Conservation (phyloP, 2,888 invertebrate species). For the Caenorhabditis macrosperma region DNA sequence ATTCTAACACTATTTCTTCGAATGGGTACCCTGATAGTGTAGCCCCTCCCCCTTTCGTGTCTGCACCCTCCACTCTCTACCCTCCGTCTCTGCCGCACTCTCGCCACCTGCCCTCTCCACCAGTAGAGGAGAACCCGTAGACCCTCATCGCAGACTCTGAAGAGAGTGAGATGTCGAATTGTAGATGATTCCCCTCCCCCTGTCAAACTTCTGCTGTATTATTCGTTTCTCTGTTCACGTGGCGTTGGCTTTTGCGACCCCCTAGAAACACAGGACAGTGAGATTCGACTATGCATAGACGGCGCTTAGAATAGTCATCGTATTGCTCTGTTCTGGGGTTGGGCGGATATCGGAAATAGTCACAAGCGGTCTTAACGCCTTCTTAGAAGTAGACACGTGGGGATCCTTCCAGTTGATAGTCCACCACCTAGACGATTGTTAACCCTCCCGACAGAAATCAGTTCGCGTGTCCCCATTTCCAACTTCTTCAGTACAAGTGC, state of each 20-base stretch:
- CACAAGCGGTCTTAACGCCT: too few relatives aligned
- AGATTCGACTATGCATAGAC: too few relatives aligned
- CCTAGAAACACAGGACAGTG: neutral
- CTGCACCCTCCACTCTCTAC: neutral
- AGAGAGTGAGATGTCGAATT: slow-evolving; percentile 26
- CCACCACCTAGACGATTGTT: neutral
- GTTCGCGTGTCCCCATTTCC: neutral
- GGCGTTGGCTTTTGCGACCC: neutral
- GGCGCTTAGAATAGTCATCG: too few relatives aligned
- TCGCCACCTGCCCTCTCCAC: slow-evolving; percentile 15
- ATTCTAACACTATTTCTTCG: neutral
- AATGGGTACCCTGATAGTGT: slow-evolving; percentile 2
- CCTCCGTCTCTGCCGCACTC: slow-evolving; percentile 13
- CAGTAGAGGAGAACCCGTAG: slow-evolving; percentile 13
- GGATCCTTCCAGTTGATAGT: too few relatives aligned
- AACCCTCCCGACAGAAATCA: neutral
- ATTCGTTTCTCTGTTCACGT: neutral
- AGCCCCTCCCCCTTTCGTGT: slow-evolving; percentile 16
- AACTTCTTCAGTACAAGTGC: neutral
- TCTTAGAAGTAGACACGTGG: too few relatives aligned
- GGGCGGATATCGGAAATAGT: too few relatives aligned
- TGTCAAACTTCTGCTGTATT: neutral
- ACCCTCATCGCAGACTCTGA: slow-evolving; percentile 14
- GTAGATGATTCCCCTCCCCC: slow-evolving; percentile 2
- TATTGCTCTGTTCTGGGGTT: too few relatives aligned